Conservation (phyloP, 2,797 vertebrate species). For the Benthosema pterotum region DNA sequence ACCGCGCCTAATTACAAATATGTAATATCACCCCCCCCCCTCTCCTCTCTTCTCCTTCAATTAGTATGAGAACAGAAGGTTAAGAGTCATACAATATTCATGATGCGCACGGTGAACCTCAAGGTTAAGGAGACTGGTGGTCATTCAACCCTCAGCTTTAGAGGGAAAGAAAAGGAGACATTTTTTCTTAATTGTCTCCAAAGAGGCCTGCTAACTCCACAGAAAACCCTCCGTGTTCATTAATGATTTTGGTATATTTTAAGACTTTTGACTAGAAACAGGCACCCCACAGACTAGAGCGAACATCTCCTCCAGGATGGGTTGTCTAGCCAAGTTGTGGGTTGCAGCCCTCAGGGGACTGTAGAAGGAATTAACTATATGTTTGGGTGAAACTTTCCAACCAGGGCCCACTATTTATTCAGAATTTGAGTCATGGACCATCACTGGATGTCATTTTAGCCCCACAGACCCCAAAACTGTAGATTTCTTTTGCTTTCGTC, state of each 20-base stretch:
- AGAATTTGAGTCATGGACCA: too few species aligned
- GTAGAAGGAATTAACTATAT: too few species aligned
- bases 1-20: slow-evolving; percentile 79
- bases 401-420: too few species aligned
- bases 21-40: slow-evolving; percentile 70
- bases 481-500: too few species aligned
- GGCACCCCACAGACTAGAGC: neutral
- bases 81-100: slow-evolving; percentile 79
- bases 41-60: slow-evolving; percentile 69
- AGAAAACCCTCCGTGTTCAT: slow-evolving; percentile 13
- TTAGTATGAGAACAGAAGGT: slow-evolving; percentile 78
- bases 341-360: neutral
- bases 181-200: slow-evolving; percentile 71
- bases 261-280: too few species aligned
- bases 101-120: slow-evolving; percentile 66
- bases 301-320: neutral
- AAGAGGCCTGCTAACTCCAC: slow-evolving; percentile 57
- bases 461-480: too few species aligned
- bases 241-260: neutral
- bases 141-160: slow-evolving; percentile 75
- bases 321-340: neutral
- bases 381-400: too few species aligned
- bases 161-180: slow-evolving; percentile 44
- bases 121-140: slow-evolving; percentile 77
- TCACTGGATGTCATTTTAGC: too few species aligned